These are phyloP conservation scores for Gallinago paraguaiae DNA, from an alignment of 2,113 vertebrate genomes.

Conservation along the genomic window DNA sequence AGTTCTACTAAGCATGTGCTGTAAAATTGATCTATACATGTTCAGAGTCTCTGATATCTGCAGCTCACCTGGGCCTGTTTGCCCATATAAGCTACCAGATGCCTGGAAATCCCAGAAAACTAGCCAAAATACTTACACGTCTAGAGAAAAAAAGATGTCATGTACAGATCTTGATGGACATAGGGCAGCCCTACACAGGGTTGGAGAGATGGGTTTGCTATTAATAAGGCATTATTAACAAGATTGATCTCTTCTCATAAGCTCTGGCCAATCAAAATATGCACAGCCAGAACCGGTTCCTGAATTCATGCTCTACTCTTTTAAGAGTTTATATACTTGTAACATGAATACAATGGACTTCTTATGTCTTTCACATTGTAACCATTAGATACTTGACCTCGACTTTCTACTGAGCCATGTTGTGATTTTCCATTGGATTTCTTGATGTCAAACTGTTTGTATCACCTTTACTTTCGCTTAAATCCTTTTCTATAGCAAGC, in stretches of 20 bases:
- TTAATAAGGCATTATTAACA: background rate
- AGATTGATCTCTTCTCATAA: background rate
- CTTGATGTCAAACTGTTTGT: background rate
- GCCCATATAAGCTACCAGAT: background rate
- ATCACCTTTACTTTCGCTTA: background rate
- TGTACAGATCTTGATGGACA: background rate
- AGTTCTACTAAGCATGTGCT: background rate
- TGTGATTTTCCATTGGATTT: background rate
- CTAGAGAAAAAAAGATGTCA: background rate
- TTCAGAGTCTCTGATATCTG: background rate
- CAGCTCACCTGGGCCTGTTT: background rate
- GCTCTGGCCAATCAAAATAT: background rate
- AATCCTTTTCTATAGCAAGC: background rate
- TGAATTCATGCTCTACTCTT: background rate
- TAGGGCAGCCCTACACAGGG: background rate
- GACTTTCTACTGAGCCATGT: background rate
- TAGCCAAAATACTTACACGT: background rate
- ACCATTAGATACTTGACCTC: no score
- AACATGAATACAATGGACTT: background rate
- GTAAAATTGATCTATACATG: background rate
- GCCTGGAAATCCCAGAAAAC: background rate
- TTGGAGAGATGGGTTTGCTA: background rate
- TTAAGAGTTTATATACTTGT: background rate
- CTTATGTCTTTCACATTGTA: background rate
- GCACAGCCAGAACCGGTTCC: background rate